A percentile compares a stretch with the other conserved stretches of the same genome.
phyloP scores from a whole-genome alignment of 1,140 invertebrate genomes.

The Rhagoletis pomonella region DNA sequence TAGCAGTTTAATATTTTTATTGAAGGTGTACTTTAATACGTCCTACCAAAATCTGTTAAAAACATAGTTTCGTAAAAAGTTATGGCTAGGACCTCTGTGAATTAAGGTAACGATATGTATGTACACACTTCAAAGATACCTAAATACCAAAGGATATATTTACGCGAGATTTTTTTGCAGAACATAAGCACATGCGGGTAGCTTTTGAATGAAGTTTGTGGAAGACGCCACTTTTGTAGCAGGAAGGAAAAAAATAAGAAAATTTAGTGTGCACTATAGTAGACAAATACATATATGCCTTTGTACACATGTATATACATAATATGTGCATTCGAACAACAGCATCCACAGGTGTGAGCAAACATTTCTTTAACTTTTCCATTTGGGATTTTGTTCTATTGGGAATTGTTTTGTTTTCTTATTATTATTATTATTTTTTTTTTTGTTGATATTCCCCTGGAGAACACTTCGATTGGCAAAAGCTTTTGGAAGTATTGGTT shows the following conservation, averaged over 20 bases:
- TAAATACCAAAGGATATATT: not conserved
- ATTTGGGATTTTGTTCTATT: not conserved
- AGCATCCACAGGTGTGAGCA: slow-evolving; percentile 48
- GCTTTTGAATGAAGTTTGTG: not conserved
- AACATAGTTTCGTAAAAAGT: too few relatives aligned
- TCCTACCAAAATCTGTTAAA: too few relatives aligned
- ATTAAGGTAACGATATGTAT: too few relatives aligned
- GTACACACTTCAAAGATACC: not conserved
- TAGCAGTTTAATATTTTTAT: too few relatives aligned
- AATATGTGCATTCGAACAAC: not conserved
- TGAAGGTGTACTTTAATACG: too few relatives aligned
- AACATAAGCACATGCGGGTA: not conserved
- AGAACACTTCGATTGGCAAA: too few relatives aligned
- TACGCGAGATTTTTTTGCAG: not conserved
- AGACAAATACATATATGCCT: not conserved
- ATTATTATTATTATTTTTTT: not conserved
- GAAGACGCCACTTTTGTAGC: not conserved
- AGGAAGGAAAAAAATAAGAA: slow-evolving; percentile 6
- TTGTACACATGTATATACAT: not conserved
- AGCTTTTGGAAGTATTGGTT: not conserved
- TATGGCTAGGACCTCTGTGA: too few relatives aligned
- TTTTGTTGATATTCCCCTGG: not conserved
- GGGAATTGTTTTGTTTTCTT: slow-evolving; percentile 24
- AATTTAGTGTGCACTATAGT: not conserved
- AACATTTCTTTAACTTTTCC: slow-evolving; percentile 27